phyloP scores from a whole-genome alignment of 2,888 invertebrate genomes.

The Brassicogethes aeneus region DNA sequence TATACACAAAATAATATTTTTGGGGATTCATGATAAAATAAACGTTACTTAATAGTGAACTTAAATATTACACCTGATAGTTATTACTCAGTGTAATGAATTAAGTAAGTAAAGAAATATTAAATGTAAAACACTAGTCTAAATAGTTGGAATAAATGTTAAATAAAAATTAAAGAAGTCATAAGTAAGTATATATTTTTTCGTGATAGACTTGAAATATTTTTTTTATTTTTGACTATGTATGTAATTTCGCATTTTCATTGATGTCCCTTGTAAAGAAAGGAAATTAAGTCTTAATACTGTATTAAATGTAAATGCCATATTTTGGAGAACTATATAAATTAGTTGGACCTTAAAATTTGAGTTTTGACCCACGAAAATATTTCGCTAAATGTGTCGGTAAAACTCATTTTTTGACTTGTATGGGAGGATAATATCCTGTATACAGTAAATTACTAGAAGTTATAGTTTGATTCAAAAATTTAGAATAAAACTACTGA shows the following conservation, averaged over 20 bases:
- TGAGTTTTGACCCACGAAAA: too few species aligned
- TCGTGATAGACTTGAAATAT: not conserved
- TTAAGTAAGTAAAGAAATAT: not conserved
- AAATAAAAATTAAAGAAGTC: not conserved
- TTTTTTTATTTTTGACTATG: not conserved
- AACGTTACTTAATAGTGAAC: not conserved
- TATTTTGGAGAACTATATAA: too few species aligned
- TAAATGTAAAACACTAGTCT: not conserved
- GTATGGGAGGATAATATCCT: too few species aligned
- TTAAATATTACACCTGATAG: not conserved
- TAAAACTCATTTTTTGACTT: too few species aligned
- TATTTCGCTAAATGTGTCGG: too few species aligned
- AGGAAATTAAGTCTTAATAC: too few species aligned
- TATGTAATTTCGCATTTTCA: not conserved
- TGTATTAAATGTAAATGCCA: too few species aligned
- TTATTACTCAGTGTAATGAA: not conserved
- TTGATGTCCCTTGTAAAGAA: not conserved
- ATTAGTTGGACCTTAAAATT: too few species aligned
- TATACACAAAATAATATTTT: too few species aligned
- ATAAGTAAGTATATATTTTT: conserved; percentile 1
- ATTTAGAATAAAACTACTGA: too few species aligned
- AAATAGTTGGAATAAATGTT: not conserved
- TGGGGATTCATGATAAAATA: not conserved
- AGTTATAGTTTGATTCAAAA: too few species aligned
- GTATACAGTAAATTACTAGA: too few species aligned